A percentile compares a stretch with the other conserved stretches of the same genome.
These are phyloP conservation scores for Albula glossodonta DNA, from an alignment of 2,113 vertebrate genomes.

Conservation along the genomic window DNA sequence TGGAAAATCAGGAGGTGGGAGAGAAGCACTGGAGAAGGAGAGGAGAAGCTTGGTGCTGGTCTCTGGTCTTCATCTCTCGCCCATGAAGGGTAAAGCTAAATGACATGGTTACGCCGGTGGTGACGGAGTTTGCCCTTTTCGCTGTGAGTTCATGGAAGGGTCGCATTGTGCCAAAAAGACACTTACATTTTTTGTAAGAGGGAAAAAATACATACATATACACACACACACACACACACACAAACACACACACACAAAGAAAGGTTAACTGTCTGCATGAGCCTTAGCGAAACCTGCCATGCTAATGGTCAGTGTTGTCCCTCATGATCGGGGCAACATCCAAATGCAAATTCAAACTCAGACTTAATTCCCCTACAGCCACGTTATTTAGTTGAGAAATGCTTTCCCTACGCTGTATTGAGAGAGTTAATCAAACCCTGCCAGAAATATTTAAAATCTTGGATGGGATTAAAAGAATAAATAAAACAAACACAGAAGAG, in stretches of 20 bases:
- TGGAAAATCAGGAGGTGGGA: slow-evolving; percentile 1
- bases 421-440: background rate
- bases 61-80: background rate
- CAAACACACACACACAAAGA: background rate
- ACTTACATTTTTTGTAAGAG: background rate
- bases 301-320: background rate
- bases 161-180: background rate
- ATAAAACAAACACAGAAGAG: too few species aligned
- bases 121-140: background rate
- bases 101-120: background rate
- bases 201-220: background rate
- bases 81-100: background rate
- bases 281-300: background rate
- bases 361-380: too few species aligned
- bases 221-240: background rate
- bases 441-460: background rate
- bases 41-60: background rate
- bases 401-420: background rate
- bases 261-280: background rate
- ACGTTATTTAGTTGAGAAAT: too few species aligned
- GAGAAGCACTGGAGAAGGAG: background rate
- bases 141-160: background rate
- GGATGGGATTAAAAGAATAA: background rate
- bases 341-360: too few species aligned
- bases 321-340: too few species aligned